Conservation (phyloP, 2,113 vertebrate genomes). For the Pluvialis apricaria region DNA sequence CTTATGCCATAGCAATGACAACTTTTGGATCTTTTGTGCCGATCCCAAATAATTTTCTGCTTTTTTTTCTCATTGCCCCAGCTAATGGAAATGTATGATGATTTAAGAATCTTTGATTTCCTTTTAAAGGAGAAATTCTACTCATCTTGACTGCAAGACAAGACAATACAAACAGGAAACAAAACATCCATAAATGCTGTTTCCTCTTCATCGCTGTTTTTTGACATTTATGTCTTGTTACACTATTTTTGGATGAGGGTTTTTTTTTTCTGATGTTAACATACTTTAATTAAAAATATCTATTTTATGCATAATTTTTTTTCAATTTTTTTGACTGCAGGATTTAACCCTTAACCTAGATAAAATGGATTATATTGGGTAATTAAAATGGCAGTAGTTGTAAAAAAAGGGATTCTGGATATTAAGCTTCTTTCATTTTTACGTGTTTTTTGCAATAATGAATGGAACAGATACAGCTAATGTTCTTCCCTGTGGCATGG, state of each 20-base stretch:
- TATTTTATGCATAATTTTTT: background rate
- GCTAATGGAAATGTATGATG: background rate
- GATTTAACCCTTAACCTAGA: background rate
- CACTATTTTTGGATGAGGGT: background rate
- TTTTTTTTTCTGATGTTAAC: background rate
- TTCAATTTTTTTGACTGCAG: background rate
- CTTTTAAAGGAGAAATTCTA: background rate
- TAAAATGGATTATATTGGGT: background rate
- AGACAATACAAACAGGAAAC: background rate
- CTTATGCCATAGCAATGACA: background rate
- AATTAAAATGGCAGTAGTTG: background rate
- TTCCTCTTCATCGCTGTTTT: background rate
- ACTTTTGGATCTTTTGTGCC: background rate
- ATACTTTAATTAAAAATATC: background rate
- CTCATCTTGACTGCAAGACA: background rate
- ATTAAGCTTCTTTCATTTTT: background rate
- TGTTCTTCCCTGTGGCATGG: background rate
- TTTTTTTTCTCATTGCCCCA: background rate
- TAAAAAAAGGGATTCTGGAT: background rate
- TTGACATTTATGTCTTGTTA: background rate
- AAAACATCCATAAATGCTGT: background rate
- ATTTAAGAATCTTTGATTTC: background rate
- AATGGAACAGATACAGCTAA: background rate
- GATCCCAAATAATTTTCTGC: background rate
- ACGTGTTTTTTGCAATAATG: background rate